These are phyloP conservation scores for Ips typographus DNA, from an alignment of 1,140 invertebrate species.

Conservation along the genomic window DNA sequence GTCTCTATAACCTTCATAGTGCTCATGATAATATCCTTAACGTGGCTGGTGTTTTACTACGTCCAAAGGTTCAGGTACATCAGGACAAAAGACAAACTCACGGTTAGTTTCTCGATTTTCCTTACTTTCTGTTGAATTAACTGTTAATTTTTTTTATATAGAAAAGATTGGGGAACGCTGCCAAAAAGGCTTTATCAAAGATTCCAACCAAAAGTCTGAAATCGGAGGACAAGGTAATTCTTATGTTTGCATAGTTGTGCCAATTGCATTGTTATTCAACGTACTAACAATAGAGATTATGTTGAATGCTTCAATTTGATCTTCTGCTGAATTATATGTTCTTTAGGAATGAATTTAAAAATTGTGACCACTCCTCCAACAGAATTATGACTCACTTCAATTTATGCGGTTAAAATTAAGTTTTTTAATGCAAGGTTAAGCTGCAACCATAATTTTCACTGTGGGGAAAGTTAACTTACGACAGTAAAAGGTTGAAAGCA, in stretches of 20 bases:
- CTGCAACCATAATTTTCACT: no score
- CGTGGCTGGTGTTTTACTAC: constrained; percentile 94
- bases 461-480: no score
- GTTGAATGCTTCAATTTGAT: no score
- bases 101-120: constrained; percentile 61
- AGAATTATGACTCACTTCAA: no score
- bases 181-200: constrained; percentile 86
- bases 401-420: no score
- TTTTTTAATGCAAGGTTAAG: no score
- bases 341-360: no score
- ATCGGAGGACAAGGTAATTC: constrained; percentile 75
- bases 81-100: constrained; percentile 82
- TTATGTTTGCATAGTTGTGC: background rate
- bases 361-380: no score
- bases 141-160: constrained; percentile 52
- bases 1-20: constrained; percentile 94
- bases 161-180: constrained; percentile 83
- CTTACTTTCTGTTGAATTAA: background rate
- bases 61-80: constrained; percentile 90
- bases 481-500: no score
- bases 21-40: constrained; percentile 88
- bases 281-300: no score
- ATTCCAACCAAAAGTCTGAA: constrained; percentile 86
- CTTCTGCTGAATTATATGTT: no score
- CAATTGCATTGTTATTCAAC: no score